A percentile compares a stretch with the other conserved stretches of the same genome.
These are phyloP conservation scores for Calameuta idolon DNA, from an alignment of 2,888 invertebrate species.

Conservation along the genomic window DNA sequence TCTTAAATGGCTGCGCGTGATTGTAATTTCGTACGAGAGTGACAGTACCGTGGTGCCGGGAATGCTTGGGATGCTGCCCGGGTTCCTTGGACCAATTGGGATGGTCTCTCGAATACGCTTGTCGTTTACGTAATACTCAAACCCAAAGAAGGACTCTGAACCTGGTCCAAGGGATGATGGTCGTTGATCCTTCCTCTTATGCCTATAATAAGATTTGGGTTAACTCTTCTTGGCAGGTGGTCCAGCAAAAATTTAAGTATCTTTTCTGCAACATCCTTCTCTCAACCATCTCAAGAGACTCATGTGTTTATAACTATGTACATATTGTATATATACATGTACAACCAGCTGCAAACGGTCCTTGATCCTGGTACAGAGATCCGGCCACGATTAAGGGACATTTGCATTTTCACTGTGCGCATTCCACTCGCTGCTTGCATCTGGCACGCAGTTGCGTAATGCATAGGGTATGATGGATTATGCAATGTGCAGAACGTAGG, in stretches of 20 bases:
- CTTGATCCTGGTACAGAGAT: conserved; percentile 28
- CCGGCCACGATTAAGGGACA: conserved; percentile 16
- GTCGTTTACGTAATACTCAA: neutral
- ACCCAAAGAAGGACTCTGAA: neutral
- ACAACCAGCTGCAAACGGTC: conserved; percentile 8
- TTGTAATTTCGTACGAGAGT: conserved; percentile 4
- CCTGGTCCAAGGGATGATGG: neutral
- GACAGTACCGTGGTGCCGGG: neutral
- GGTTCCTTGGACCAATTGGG: neutral
- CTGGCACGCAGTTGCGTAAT: conserved; percentile 30
- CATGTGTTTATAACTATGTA: neutral
- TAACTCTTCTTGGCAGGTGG: neutral
- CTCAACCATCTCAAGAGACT: neutral
- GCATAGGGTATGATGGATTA: conserved; percentile 26
- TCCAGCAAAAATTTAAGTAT: neutral
- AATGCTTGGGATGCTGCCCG: conserved; percentile 7
- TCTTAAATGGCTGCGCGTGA: conserved; percentile 1
- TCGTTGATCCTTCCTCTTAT: neutral
- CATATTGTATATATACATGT: neutral
- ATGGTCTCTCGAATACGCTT: neutral
- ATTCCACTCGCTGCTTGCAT: conserved; percentile 19
- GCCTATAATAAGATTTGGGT: neutral
- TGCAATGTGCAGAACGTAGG: conserved; percentile 17
- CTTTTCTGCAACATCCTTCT: neutral
- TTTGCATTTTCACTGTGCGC: conserved; percentile 30